Evolutionary conservation across 2,113 vertebrate species (phyloP), one percentile per base, ranked within the genome.

Genomic region (Equus przewalskii): DNA sequence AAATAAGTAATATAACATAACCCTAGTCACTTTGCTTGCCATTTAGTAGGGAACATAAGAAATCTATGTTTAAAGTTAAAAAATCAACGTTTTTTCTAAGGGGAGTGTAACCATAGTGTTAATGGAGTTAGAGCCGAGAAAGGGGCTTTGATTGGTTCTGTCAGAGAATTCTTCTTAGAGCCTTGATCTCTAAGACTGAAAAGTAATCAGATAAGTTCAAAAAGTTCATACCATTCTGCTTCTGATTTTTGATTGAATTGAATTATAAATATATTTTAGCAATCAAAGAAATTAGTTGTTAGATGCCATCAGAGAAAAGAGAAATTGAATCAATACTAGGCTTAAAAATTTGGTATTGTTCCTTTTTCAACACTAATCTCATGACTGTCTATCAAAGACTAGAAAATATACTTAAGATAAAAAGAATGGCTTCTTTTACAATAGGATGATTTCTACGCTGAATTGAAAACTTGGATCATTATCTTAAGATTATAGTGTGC

Each of bases 401-500:
- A 26, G 94, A 86, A 64, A 22, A 60, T 28, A 84, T 5, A 60
- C 44, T 78, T 64, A 82, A 2, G 33, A 95, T 80, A 10, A 82
- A 95, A 82, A 58, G 0, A 36, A 62, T 78, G 10, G 0, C 12
- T 81, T 96, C 1, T 18, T 98, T 36, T n/a, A 89, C 3, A 96
- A 60, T 62, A 95, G 19, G 44, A 93, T 90, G 54, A 96, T 89
- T 97, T 97, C 81, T 46, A 92, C 12, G 75, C 67, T 97, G 49
- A 97, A 92, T 69, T 72, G 94, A 96, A 97, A 87, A 44, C 75
- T 44, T 97, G 49, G n/a, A 84, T 95, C 69, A 91, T 92, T 94
- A 76, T 0, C 58, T 98, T 96, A 94, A 97, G 96, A 97, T 86
- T 84, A 92, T 78, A 92, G 81, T 90, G 90, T 72, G 0, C 1